These are phyloP conservation scores for Arenaria interpres DNA, from an alignment of 2,113 vertebrate species.

Conservation along the genomic window DNA sequence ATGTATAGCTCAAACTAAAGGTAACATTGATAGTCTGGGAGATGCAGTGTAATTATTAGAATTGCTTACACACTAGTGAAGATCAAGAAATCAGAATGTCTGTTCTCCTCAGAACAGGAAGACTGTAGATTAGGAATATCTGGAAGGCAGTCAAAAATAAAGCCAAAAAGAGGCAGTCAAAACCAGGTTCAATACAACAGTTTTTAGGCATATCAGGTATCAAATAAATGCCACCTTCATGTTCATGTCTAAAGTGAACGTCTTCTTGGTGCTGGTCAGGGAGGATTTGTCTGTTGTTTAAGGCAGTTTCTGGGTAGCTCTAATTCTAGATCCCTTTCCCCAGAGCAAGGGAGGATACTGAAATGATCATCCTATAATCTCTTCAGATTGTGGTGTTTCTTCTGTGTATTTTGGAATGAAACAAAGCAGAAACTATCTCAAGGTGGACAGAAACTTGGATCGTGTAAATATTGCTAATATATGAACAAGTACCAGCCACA, in stretches of 20 bases:
- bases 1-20: neutral
- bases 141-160: neutral
- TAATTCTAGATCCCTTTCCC: neutral
- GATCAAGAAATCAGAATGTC: neutral
- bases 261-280: neutral
- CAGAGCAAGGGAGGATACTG: neutral
- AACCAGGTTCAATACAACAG: neutral
- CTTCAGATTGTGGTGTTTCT: neutral
- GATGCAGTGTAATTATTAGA: neutral
- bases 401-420: neutral
- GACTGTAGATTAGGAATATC: neutral
- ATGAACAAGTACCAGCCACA: neutral
- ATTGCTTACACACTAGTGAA: neutral
- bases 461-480: neutral
- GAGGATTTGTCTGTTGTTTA: neutral
- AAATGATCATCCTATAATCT: neutral
- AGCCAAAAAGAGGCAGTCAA: neutral
- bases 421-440: neutral
- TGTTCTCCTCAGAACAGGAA: neutral
- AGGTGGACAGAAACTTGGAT: neutral
- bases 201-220: neutral
- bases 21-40: neutral
- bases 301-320: neutral
- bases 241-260: neutral
- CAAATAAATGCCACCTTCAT: neutral